Conservation (phyloP, 2,113 vertebrate species). For the Ameiurus melas region DNA sequence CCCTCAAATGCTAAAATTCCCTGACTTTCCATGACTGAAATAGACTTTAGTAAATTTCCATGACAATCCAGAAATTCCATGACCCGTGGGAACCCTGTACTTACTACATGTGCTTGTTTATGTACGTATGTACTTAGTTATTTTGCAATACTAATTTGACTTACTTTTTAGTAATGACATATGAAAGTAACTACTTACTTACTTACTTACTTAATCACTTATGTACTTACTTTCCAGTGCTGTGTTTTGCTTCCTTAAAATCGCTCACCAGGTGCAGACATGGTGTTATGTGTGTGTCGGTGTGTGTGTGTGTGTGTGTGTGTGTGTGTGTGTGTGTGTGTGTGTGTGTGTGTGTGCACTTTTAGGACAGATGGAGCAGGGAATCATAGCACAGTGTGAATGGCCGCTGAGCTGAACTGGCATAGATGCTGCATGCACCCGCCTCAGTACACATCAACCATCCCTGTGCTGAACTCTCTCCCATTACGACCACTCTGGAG, state of each 20-base stretch:
- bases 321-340: slow-evolving; percentile 26
- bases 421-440: slow-evolving; percentile 42
- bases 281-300: neutral
- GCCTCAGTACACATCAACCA: slow-evolving; percentile 47
- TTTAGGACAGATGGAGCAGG: slow-evolving; percentile 53
- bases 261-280: neutral
- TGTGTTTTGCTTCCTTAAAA: neutral
- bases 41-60: no score
- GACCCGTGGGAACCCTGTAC: no score
- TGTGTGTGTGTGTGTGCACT: slow-evolving; percentile 24
- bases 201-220: neutral
- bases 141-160: neutral
- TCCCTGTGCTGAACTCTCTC: slow-evolving; percentile 26
- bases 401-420: slow-evolving; percentile 42
- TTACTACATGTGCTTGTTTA: neutral
- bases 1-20: no score
- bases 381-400: slow-evolving; percentile 37
- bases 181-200: neutral
- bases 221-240: neutral
- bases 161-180: neutral
- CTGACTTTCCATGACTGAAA: no score
- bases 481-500: slow-evolving; percentile 28
- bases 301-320: slow-evolving; percentile 46
- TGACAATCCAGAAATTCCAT: no score
- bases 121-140: no score